These are phyloP conservation scores for Jordanella pulchra DNA, from an alignment of 2,797 vertebrate species.

Conservation along the genomic window DNA sequence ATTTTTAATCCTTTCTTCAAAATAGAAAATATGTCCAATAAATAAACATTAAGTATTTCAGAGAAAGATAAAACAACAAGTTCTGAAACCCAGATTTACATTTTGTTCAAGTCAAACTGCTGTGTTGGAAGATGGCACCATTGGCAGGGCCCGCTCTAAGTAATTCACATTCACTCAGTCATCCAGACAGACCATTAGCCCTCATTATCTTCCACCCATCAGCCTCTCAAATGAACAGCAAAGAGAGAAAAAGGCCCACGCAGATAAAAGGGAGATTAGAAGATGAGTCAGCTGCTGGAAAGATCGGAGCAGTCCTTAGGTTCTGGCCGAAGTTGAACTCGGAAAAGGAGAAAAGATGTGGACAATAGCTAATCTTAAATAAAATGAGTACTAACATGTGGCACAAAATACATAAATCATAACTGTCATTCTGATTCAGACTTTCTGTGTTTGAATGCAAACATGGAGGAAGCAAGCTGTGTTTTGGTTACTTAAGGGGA, in stretches of 20 bases:
- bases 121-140: conserved; percentile 12
- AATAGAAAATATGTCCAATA: background rate
- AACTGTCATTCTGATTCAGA: too few relatives aligned
- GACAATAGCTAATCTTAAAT: background rate
- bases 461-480: too few relatives aligned
- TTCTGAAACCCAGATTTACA: background rate
- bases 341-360: background rate
- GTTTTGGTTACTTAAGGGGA: too few relatives aligned
- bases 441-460: too few relatives aligned
- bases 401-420: too few relatives aligned
- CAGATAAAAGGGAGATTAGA: conserved; percentile 41
- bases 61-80: background rate
- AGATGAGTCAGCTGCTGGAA: conserved; percentile 32
- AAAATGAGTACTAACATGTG: background rate
- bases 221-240: conserved; percentile 43
- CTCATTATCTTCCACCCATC: conserved; percentile 49
- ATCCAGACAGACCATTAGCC: conserved; percentile 48
- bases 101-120: conserved; percentile 19
- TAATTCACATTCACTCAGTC: conserved; percentile 33
- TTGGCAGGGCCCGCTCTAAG: conserved; percentile 9
- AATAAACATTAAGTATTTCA: conserved; percentile 4
- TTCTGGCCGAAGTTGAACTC: conserved; percentile 17
- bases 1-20: too few relatives aligned
- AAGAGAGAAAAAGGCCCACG: conserved; percentile 14
- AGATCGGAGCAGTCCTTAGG: conserved; percentile 26